A percentile compares a stretch with the other conserved stretches of the same genome.
These are phyloP conservation scores for Cynaeus angustus DNA, from an alignment of 2,888 invertebrate species.

Conservation along the genomic window DNA sequence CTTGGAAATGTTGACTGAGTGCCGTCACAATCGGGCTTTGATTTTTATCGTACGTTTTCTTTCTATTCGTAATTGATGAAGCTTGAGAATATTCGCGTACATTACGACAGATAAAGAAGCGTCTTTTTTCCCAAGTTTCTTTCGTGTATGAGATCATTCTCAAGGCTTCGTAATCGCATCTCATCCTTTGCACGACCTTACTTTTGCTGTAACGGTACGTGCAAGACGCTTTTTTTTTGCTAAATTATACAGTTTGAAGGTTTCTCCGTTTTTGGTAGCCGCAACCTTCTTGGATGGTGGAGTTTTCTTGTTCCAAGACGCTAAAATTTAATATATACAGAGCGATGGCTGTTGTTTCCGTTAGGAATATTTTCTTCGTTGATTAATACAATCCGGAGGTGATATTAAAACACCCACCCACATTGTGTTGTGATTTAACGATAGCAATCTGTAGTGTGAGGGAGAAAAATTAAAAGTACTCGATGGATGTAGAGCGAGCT, in stretches of 20 bases:
- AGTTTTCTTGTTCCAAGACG: slow-evolving; percentile 14
- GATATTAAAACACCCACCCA: slow-evolving; percentile 44
- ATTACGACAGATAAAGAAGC: slow-evolving; percentile 7
- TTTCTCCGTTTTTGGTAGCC: slow-evolving; percentile 38
- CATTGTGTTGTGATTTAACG: slow-evolving; percentile 36
- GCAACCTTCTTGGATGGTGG: slow-evolving; percentile 34
- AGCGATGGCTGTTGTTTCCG: slow-evolving; percentile 35
- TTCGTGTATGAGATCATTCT: slow-evolving; percentile 36
- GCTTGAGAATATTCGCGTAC: slow-evolving; percentile 23
- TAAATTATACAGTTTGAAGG: slow-evolving; percentile 46
- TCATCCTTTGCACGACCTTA: slow-evolving; percentile 43
- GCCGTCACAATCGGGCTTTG: slow-evolving; percentile 11
- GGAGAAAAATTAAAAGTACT: slow-evolving; percentile 41
- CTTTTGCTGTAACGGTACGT: slow-evolving; percentile 44
- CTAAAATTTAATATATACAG: slow-evolving; percentile 15
- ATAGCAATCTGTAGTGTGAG: slow-evolving; percentile 34
- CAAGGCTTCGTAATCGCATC: slow-evolving; percentile 40
- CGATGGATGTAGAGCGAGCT: slow-evolving; percentile 22
- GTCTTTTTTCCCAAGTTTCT: slow-evolving; percentile 16
- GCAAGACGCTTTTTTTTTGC: slow-evolving; percentile 27
- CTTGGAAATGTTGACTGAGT: slow-evolving; percentile 25
- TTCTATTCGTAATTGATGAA: slow-evolving; percentile 26
- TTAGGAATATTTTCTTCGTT: slow-evolving; percentile 33
- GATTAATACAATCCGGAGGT: slow-evolving; percentile 43
- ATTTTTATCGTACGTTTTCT: slow-evolving; percentile 29